Percentiles rank a stretch among this genome's conserved stretches.
These are phyloP conservation scores for Cosmopolites sordidus DNA, from an alignment of 2,888 invertebrate genomes.

Conservation along the genomic window DNA sequence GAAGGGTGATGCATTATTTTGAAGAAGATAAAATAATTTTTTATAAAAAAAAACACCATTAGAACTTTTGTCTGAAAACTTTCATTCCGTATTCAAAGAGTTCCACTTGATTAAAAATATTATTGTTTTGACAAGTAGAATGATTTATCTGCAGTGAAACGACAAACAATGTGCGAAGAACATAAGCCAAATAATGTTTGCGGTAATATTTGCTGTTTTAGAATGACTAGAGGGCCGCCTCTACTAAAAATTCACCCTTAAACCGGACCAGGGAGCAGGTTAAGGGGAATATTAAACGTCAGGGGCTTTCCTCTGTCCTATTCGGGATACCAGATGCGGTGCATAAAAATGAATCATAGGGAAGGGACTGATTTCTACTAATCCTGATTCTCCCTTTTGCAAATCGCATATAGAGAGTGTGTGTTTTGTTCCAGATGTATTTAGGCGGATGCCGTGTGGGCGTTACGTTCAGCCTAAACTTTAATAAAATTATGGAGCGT, in stretches of 20 bases:
- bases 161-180: background rate
- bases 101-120: too few relatives aligned
- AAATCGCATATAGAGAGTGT: conserved; percentile 26
- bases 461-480: conserved; percentile 8
- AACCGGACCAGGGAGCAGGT: conserved; percentile 24
- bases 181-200: background rate
- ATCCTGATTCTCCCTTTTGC: conserved; percentile 22
- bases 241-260: conserved; percentile 26
- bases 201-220: conserved; percentile 2
- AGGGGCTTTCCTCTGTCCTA: conserved; percentile 15
- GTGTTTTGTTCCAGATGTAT: conserved; percentile 16
- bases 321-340: conserved; percentile 27
- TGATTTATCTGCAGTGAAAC: too few relatives aligned
- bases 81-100: too few relatives aligned
- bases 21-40: too few relatives aligned
- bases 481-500: background rate
- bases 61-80: too few relatives aligned
- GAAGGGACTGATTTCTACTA: conserved; percentile 23
- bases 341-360: conserved; percentile 30
- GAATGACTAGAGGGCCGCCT: conserved; percentile 15
- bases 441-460: conserved; percentile 15
- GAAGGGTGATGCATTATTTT: too few relatives aligned
- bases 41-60: too few relatives aligned
- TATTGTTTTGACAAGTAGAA: too few relatives aligned
- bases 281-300: conserved; percentile 27